A percentile compares a stretch with the other conserved stretches of the same genome.
Conservation (phyloP, 1,140 invertebrate species). For the Drosophila subpulchrella region DNA sequence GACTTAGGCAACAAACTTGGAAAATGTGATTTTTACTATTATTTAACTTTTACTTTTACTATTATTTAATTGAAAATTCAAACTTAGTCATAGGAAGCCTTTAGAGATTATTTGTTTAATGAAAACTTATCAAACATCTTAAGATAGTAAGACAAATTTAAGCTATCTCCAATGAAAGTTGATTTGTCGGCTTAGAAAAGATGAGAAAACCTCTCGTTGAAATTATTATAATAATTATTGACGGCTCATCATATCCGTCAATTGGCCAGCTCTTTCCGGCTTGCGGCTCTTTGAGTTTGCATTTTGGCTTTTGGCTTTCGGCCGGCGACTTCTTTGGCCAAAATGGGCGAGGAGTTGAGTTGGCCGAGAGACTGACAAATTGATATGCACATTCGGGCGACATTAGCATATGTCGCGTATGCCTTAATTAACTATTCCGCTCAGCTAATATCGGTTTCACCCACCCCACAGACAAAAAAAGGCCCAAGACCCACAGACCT, state of each 20-base stretch:
- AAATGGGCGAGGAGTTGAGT: neutral
- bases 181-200: neutral
- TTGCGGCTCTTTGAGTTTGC: neutral
- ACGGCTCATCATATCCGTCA: slow-evolving; percentile 19
- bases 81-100: no score
- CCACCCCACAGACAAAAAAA: slow-evolving; percentile 49
- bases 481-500: neutral
- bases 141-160: neutral
- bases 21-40: no score
- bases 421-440: slow-evolving; percentile 79
- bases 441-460: slow-evolving; percentile 83
- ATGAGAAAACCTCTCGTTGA: no score
- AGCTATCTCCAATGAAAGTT: slow-evolving; percentile 1
- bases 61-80: no score
- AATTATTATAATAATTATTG: no score
- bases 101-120: no score
- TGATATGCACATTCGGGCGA: slow-evolving; percentile 50
- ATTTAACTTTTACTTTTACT: no score
- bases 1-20: neutral
- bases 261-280: slow-evolving; percentile 33
- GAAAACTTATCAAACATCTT: no score
- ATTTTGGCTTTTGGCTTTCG: slow-evolving; percentile 28
- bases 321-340: slow-evolving; percentile 40
- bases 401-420: slow-evolving; percentile 69
- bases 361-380: slow-evolving; percentile 23